Evolutionary conservation across 2,113 vertebrate species (phyloP), one percentile per base, ranked within the genome.

Genomic region (Albula goreensis): DNA sequence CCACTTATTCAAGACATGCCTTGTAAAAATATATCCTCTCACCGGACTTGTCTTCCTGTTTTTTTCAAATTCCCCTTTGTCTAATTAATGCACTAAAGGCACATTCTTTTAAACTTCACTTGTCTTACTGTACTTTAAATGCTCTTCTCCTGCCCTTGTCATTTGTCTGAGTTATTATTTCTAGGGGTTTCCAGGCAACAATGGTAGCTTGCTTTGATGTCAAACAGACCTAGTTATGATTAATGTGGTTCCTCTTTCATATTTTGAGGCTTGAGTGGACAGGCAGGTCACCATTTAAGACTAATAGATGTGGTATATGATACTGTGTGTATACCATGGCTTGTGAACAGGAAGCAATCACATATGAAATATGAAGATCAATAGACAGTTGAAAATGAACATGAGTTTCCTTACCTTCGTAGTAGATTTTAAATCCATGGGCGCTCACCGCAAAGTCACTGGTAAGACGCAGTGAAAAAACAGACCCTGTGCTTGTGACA

Each of bases 371-470:
- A 19, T n/a, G 31, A 9, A 31, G 22, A 74, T 74, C 70, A 74
- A 74, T 25, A 31, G 31, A 31, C n/a, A 31, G 70, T 9, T 31
- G n/a, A 22, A 31, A 31, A 74, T 74, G n/a, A 74, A 74, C n/a
- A 31, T 22, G 5, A n/a, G 10, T 22, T 74, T 70, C 80, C 97
- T 98, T 97, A 99, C 98, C 98, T 99, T 99, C 97, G 92, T 99
- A 99, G 91, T 96, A 97, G 85, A 96, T 97, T 93, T 99, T 99
- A 95, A 99, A 99, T 89, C 98, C 98, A 87, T 99, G 98, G 90
- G 98, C 98, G 88, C 98, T 99, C 87, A 99, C 98, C 86, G 98
- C 98, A 93, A 99, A 99, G 91, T 99, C 98, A 92, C 98, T 99
- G 92, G 98, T 99, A 93, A 99, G 95, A 89, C 97, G 97, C 89